phyloP scores from a whole-genome alignment of 2,113 vertebrate species.

The Cavia aperea region DNA sequence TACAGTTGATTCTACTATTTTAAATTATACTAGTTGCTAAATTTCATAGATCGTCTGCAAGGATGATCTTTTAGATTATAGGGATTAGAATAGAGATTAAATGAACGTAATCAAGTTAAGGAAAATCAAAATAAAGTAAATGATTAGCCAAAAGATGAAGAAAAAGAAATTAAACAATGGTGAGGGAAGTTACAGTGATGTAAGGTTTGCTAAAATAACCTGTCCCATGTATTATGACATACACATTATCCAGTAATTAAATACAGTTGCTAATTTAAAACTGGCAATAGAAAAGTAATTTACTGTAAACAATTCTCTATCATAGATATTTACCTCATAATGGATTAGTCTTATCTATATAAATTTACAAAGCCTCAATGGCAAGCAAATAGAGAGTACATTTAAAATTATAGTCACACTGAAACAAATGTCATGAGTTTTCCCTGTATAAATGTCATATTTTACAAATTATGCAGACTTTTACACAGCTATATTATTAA shows the following conservation, averaged over 20 bases:
- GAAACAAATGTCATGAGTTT: conserved; percentile 17
- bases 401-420: conserved; percentile 37
- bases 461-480: conserved; percentile 53
- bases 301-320: conserved; percentile 50
- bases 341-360: conserved; percentile 51
- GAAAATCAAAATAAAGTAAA: background rate
- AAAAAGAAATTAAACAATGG: background rate
- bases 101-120: background rate
- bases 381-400: conserved; percentile 12
- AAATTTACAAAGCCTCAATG: conserved; percentile 45
- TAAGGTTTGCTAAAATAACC: background rate
- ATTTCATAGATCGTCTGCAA: background rate
- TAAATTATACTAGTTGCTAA: background rate
- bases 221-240: background rate
- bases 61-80: background rate
- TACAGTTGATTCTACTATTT: background rate
- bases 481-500: conserved; percentile 28
- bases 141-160: background rate
- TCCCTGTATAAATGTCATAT: conserved; percentile 32
- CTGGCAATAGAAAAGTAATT: conserved; percentile 32
- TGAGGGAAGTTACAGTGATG: background rate
- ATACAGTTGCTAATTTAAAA: conserved; percentile 38
- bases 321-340: conserved; percentile 53
- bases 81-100: background rate
- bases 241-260: conserved; percentile 27